Base-by-base conservation (phyloP, 2,797 vertebrate species). In the Ficedula albicollis region DNA sequence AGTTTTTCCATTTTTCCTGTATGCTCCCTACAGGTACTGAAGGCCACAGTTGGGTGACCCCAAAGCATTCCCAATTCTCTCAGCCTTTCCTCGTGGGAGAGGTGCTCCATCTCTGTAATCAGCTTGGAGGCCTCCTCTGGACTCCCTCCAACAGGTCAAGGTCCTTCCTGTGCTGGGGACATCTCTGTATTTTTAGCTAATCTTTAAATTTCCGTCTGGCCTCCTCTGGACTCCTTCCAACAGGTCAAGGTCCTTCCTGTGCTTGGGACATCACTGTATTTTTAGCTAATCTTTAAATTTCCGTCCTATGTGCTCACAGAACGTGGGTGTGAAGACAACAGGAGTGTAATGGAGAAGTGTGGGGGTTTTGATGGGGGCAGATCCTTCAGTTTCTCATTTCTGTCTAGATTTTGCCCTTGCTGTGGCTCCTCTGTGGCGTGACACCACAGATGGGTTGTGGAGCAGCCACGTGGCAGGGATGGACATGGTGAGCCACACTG, bases 201-300 rank as follows among this genome's bases (percentile, higher is more conserved):
- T 77, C 51, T 84, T 89, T 36, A 41, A 11, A 14, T 90, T 94
- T 67, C 60, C n/a, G n/a, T n/a, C n/a, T n/a, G 87, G 32, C 81
- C 60, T 84, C 54, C 67, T 49, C 41, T 90, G 88, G 81, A 13
- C 20, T 84, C 6, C 7, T 5, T 90, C 74, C 88, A 79, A 2
- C 60, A 73, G 88, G 74, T 84, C 81, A 60, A 67, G 74, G 74
- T 84, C 32, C 52, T 90, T 90, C 81, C 88, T 84, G 81, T 90
- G 32, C 67, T 79, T 54, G 32, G 67, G 48, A 27, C 27, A 52
- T 73, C 49, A 1, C 75, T 72, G 0, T 83, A 54, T 89, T 75
- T 84, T 72, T 56, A 86, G 78, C 49, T 68, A 43, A 46, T 77
- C 51, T 84, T 89, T 36, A 41, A 11, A 14, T 90, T 94, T 67